phyloP scores from a whole-genome alignment of 2,113 vertebrate species.

The Phylloscopus trochiloides region DNA sequence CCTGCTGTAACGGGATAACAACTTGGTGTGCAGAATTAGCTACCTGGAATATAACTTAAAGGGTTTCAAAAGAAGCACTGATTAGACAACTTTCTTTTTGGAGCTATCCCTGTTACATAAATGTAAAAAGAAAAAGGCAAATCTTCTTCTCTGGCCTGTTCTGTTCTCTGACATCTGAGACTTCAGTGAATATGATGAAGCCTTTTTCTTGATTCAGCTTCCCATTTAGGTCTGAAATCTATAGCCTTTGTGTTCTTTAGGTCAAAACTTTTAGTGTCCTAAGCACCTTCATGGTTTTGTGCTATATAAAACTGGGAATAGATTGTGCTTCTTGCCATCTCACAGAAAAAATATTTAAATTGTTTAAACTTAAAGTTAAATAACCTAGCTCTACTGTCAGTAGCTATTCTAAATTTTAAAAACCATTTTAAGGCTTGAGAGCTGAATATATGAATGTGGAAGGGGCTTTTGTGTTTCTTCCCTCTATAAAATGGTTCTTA shows the following conservation, averaged over 20 bases:
- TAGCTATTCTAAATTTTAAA: neutral
- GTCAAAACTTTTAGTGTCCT: neutral
- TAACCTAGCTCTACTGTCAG: neutral
- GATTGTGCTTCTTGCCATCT: neutral
- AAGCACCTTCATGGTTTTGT: neutral
- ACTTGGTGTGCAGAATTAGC: neutral
- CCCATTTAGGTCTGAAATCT: neutral
- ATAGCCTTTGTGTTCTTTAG: neutral
- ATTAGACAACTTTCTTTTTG: neutral
- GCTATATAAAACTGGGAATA: neutral
- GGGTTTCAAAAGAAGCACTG: neutral
- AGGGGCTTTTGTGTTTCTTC: neutral
- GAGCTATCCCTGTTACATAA: neutral
- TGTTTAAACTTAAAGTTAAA: neutral
- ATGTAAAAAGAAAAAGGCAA: neutral
- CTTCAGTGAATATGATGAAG: neutral
- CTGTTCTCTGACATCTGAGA: neutral
- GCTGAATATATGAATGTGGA: neutral
- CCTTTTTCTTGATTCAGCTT: neutral
- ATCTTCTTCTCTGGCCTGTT: neutral
- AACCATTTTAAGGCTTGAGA: neutral
- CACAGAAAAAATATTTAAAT: neutral
- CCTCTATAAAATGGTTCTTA: neutral
- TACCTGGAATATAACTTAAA: neutral
- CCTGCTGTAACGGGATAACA: neutral